These are phyloP conservation scores for Margarornis squamiger DNA, from an alignment of 2,797 vertebrate species.

Conservation along the genomic window DNA sequence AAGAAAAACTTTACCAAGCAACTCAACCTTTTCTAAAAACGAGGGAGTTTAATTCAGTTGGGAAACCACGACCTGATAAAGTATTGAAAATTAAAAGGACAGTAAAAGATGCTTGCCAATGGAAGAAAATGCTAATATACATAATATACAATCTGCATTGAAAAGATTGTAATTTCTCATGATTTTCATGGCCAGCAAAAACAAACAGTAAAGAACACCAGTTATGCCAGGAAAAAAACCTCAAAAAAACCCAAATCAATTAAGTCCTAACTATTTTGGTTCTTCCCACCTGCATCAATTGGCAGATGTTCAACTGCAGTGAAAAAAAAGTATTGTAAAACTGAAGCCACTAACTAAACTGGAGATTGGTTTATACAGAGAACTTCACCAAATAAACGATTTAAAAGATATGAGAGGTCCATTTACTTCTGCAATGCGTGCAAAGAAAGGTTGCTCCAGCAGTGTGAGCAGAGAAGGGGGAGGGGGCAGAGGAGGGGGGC, in stretches of 20 bases:
- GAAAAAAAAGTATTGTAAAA: not conserved
- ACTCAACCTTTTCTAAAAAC: not conserved
- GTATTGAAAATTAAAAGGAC: not conserved
- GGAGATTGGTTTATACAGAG: not conserved
- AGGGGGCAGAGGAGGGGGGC: accelerated
- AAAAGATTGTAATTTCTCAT: not conserved
- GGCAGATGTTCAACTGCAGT: not conserved
- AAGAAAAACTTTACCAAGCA: conserved; percentile 20
- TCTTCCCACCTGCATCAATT: not conserved
- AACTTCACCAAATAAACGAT: not conserved
- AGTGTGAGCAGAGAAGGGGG: not conserved
- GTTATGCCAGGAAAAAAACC: not conserved
- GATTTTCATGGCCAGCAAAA: not conserved
- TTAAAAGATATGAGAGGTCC: not conserved
- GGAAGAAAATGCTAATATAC: not conserved
- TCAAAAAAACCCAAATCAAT: not conserved
- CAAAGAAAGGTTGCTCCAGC: accelerated
- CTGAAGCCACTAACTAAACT: not conserved
- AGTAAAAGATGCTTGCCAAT: not conserved
- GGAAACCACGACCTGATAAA: not conserved
- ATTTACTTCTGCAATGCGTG: not conserved
- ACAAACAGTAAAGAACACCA: not conserved
- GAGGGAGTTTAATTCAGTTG: not conserved
- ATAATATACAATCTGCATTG: not conserved
- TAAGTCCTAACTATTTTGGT: not conserved